Evolutionary conservation across 2,888 invertebrate genomes (phyloP), one percentile per base, ranked within the genome.

Genomic region (Siphonodentalium dalli): DNA sequence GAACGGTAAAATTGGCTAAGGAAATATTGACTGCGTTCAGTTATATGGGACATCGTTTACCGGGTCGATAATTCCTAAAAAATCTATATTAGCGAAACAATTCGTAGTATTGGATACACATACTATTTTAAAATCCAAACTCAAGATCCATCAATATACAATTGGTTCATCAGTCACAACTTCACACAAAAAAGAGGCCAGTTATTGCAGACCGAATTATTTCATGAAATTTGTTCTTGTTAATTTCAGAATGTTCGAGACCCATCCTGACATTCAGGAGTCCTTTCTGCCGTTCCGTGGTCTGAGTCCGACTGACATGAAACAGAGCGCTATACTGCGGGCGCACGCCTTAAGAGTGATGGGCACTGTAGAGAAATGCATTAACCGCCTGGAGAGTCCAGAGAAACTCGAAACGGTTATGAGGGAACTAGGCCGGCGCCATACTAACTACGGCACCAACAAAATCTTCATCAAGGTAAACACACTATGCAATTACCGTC

Each of bases 291-390:
- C 84, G 3, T 84, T 85, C 71, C 80, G 77, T 33, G 83, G 83
- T 1, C 75, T 85, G 20, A 74, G 79, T 23, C 66, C 78, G 23
- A 82, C 83, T 33, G 83, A 84, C 55, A 70, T 85, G 52, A 79
- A 82, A 54, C 81, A 84, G 63, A 84, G 83, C 69, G 82, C 82
- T 58, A 83, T 84, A 53, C 74, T 85, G 4, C 69, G 83, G 40
- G 80, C 83, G 6, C 85, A 85, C 65, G 85, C 84, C 2, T 76
- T 85, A n/a, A 77, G 85, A 49, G 85, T 85, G 40, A 85, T 85
- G 84, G 83, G 82, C 3, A 84, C 84, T 48, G 84, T 85, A 2
- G 84, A 85, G 64, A 85, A 85, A 63, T 84, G 84, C 28, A 81
- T 85, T 6, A 79, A 82, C 23, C 74, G 85, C 40, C 71, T 85